Evolutionary conservation across 2,113 vertebrate genomes (phyloP).

Genomic region (Aegypius monachus): DNA sequence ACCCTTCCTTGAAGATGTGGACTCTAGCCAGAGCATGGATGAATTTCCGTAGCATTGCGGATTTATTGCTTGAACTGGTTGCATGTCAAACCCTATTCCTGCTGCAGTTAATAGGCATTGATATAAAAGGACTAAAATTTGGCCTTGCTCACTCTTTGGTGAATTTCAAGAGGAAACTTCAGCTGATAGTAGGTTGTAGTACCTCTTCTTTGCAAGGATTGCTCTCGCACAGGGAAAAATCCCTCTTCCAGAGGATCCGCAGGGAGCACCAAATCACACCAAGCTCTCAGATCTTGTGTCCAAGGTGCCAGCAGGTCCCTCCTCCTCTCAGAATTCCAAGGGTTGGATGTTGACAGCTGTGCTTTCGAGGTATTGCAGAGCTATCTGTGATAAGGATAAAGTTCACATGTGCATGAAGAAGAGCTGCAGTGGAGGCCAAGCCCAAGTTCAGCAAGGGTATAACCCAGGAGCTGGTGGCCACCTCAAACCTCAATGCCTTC

Average conservation of each 20-base stretch:
- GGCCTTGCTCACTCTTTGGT: background rate
- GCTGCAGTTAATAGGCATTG: background rate
- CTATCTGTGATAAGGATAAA: background rate
- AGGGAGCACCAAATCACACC: background rate
- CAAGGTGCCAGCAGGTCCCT: background rate
- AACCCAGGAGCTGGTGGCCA: background rate
- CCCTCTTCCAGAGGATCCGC: background rate
- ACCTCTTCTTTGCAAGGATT: background rate
- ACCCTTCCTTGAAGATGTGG: background rate
- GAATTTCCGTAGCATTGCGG: background rate
- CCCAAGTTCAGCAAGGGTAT: background rate
- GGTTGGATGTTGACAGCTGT: background rate
- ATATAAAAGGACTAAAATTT: background rate
- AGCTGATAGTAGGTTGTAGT: background rate
- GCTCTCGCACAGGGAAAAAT: background rate
- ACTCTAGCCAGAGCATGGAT: background rate
- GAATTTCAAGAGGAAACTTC: background rate
- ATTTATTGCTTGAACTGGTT: background rate
- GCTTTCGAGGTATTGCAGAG: background rate
- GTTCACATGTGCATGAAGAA: background rate
- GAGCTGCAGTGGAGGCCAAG: background rate
- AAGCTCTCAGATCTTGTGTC: background rate
- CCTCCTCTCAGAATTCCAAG: background rate
- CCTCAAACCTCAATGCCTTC: background rate
- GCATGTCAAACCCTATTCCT: background rate